phyloP scores from a whole-genome alignment of 2,113 vertebrate species.

The Malurus melanocephalus region DNA sequence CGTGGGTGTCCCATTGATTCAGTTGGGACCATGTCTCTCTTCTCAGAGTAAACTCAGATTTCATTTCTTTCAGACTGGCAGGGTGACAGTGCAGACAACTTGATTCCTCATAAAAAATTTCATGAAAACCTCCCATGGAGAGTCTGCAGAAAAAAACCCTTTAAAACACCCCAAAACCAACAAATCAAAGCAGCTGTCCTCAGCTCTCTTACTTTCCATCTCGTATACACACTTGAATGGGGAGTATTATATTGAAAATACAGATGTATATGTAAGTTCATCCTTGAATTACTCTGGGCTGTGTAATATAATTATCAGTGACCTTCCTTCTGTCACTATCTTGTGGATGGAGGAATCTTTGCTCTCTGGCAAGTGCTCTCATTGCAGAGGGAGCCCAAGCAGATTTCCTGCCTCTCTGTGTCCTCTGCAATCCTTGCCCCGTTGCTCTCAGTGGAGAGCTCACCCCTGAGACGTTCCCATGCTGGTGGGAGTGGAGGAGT shows the following conservation, averaged over 20 bases:
- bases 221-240: neutral
- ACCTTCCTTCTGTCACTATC: neutral
- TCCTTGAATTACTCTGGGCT: neutral
- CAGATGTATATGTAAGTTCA: neutral
- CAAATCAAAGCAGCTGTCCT: neutral
- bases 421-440: neutral
- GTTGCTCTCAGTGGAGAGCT: constrained; percentile 38
- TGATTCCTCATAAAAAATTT: neutral
- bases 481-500: constrained; percentile 17
- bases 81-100: neutral
- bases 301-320: neutral
- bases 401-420: neutral
- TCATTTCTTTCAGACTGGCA: neutral
- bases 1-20: neutral
- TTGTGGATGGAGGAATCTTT: neutral
- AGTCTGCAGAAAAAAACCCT: neutral
- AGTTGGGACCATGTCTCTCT: neutral
- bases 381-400: accelerated
- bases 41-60: neutral
- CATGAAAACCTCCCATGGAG: accelerated
- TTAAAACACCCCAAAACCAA: neutral
- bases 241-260: neutral
- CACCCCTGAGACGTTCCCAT: constrained; percentile 60
- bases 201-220: neutral
- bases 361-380: neutral